Conservation (phyloP, 2,113 vertebrate genomes). For the Oplegnathus fasciatus region DNA sequence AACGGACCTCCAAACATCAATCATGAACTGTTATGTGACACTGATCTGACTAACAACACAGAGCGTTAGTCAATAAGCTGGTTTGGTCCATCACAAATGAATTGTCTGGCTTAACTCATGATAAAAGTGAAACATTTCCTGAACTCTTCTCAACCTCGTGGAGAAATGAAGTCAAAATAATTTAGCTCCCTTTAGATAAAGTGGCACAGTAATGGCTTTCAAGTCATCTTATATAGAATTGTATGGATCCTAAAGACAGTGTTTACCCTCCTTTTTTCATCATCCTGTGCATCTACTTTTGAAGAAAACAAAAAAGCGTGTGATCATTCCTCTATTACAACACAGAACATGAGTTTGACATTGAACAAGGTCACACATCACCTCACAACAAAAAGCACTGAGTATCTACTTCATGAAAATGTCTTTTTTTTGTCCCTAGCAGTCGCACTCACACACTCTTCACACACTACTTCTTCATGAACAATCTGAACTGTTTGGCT, state of each 20-base stretch:
- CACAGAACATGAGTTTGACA: slow-evolving; percentile 48
- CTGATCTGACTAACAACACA: background rate
- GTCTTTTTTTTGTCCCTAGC: background rate
- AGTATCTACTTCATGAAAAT: slow-evolving; percentile 30
- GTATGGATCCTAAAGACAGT: slow-evolving; percentile 33
- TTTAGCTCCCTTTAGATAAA: slow-evolving; percentile 51
- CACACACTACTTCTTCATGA: background rate
- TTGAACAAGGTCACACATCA: slow-evolving; percentile 19
- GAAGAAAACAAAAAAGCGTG: background rate
- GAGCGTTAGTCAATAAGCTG: background rate
- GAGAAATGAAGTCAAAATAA: slow-evolving; percentile 16
- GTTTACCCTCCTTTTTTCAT: slow-evolving; percentile 19
- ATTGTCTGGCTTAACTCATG: background rate
- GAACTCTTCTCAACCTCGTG: slow-evolving; percentile 1
- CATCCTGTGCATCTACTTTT: background rate
- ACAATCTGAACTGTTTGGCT: slow-evolving; percentile 18
- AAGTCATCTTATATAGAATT: slow-evolving; percentile 54
- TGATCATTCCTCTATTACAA: slow-evolving; percentile 17
- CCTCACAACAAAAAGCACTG: slow-evolving; percentile 26
- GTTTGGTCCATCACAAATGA: slow-evolving; percentile 64
- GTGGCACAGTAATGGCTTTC: slow-evolving; percentile 66
- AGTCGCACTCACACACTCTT: background rate
- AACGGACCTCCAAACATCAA: background rate
- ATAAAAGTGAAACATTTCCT: slow-evolving; percentile 25
- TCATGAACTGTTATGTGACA: background rate